These are phyloP conservation scores for Amazona finschi DNA, from an alignment of 2,797 vertebrate species.

Conservation along the genomic window DNA sequence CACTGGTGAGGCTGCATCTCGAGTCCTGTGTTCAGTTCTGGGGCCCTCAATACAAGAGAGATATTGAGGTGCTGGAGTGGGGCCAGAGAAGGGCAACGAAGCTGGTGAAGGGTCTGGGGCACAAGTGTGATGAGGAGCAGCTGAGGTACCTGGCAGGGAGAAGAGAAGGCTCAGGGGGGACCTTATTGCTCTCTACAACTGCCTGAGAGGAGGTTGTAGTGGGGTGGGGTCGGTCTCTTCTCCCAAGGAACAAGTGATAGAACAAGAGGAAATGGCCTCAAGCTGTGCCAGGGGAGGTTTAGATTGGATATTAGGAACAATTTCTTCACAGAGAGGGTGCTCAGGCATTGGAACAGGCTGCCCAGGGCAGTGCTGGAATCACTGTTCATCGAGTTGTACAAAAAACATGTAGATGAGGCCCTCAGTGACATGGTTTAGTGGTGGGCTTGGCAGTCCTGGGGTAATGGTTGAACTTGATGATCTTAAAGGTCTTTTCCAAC, in stretches of 20 bases:
- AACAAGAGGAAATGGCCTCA: not conserved
- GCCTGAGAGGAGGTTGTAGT: not conserved
- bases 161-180: not conserved
- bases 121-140: not conserved
- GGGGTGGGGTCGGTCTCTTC: not conserved
- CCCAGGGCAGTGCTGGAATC: not conserved
- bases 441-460: not conserved
- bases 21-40: not conserved
- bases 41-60: not conserved
- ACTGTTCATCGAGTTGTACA: not conserved
- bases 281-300: not conserved
- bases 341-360: not conserved
- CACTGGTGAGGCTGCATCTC: not conserved
- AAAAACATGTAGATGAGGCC: not conserved
- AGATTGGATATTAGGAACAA: not conserved
- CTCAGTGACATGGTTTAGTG: not conserved
- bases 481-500: not conserved
- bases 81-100: not conserved
- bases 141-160: not conserved
- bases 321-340: not conserved
- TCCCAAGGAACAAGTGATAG: not conserved
- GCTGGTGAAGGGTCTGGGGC: not conserved
- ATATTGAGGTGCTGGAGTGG: not conserved
- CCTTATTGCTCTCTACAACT: not conserved
- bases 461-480: not conserved